Evolutionary conservation across 1,140 invertebrate genomes (phyloP).

Genomic region (Dendroctonus ponderosae): DNA sequence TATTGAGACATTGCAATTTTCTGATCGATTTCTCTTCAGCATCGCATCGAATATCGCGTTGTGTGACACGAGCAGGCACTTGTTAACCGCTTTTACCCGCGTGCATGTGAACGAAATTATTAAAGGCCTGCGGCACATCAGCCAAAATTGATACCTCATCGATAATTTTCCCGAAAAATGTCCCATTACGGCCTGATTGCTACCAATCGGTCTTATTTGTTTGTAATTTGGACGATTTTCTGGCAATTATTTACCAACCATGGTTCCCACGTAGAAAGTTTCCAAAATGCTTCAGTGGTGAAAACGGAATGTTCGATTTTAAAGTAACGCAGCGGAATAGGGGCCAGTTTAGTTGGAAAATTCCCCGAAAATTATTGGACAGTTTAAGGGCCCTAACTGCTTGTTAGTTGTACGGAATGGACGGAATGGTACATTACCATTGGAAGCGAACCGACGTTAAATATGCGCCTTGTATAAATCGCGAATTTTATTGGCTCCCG

Average conservation of each 20-base stretch:
- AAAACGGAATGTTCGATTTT: too few species aligned
- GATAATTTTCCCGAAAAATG: constrained; percentile 19
- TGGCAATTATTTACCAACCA: neutral
- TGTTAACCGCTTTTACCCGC: constrained; percentile 11
- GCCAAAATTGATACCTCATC: constrained; percentile 16
- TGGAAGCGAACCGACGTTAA: constrained; percentile 10
- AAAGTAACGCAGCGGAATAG: neutral
- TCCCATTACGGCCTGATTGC: constrained; percentile 16
- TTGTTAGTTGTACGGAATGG: constrained; percentile 13
- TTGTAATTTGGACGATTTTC: constrained; percentile 17
- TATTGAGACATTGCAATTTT: too few species aligned
- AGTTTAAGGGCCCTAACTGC: constrained; percentile 3
- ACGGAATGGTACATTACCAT: constrained; percentile 17
- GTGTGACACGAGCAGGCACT: constrained; percentile 6
- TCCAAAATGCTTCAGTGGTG: too few species aligned
- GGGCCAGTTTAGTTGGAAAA: neutral
- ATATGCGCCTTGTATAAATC: constrained; percentile 10
- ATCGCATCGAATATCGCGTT: too few species aligned
- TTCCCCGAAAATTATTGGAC: constrained; percentile 7
- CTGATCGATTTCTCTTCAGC: too few species aligned
- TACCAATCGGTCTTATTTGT: constrained; percentile 11
- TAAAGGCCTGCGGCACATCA: constrained; percentile 2
- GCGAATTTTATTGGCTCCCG: constrained; percentile 11
- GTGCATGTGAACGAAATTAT: constrained; percentile 6
- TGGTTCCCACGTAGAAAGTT: constrained; percentile 15